Percentiles rank a stretch among this genome's conserved stretches.
These are phyloP conservation scores for Hypsibius dujardini DNA, from an alignment of 1,140 invertebrate species.

Conservation along the genomic window DNA sequence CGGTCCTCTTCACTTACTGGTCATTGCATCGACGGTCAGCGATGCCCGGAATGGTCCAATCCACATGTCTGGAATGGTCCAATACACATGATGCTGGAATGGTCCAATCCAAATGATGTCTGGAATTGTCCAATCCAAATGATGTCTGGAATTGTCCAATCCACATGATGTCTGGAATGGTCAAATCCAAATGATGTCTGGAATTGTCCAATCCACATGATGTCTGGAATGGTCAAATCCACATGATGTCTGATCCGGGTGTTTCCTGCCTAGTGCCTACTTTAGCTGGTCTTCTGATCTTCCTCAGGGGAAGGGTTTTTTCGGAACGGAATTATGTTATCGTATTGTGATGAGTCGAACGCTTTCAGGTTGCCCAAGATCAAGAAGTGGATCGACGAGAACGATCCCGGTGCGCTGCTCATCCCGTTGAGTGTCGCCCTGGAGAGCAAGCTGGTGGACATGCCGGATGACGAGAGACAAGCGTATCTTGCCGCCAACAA, in stretches of 20 bases:
- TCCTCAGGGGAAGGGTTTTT: neutral
- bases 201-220: too few relatives aligned
- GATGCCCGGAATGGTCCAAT: constrained; percentile 12
- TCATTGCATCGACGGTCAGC: too few relatives aligned
- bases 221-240: too few relatives aligned
- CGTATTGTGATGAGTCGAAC: constrained; percentile 22
- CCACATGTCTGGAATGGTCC: neutral
- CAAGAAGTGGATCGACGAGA: constrained; percentile 95
- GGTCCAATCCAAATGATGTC: too few relatives aligned
- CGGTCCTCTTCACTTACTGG: too few relatives aligned
- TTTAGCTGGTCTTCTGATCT: neutral
- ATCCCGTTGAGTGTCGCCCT: constrained; percentile 88
- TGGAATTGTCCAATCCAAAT: too few relatives aligned
- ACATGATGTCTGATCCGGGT: too few relatives aligned
- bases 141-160: too few relatives aligned
- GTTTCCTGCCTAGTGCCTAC: neutral
- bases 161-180: too few relatives aligned
- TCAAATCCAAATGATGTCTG: too few relatives aligned
- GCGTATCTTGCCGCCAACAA: constrained; percentile 28
- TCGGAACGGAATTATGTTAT: constrained; percentile 17
- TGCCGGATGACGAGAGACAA: constrained; percentile 55
- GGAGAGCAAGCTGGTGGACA: constrained; percentile 68
- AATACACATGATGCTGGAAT: too few relatives aligned
- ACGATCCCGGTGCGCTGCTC: constrained; percentile 76
- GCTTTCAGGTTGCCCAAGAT: constrained; percentile 73